Evolutionary conservation across 2,797 vertebrate species (phyloP).

Genomic region (Tinamus major): DNA sequence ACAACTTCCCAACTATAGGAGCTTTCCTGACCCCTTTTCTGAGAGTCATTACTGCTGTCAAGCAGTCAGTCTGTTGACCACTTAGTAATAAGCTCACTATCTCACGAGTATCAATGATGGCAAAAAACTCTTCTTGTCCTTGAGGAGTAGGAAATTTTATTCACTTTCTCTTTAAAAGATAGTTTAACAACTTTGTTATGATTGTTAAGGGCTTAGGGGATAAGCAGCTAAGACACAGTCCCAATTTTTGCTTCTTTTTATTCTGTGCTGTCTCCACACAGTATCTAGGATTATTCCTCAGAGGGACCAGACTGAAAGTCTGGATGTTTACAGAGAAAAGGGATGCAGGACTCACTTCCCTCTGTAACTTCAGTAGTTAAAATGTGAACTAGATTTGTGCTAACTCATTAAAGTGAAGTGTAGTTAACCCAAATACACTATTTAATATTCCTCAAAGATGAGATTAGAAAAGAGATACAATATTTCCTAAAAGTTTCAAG

Average conservation of each 20-base stretch:
- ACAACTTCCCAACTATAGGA: neutral
- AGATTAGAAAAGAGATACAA: neutral
- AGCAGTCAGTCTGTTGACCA: neutral
- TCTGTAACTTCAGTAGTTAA: neutral
- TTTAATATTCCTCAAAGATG: neutral
- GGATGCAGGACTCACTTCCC: fast-evolving
- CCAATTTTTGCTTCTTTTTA: neutral
- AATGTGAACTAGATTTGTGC: neutral
- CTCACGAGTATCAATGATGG: neutral
- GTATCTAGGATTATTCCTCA: neutral
- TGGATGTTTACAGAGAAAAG: neutral
- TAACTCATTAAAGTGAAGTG: neutral
- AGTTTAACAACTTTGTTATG: neutral
- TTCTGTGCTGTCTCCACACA: neutral
- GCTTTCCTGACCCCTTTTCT: neutral
- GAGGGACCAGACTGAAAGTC: neutral
- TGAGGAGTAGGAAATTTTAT: neutral
- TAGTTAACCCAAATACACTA: neutral
- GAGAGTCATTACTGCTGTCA: neutral
- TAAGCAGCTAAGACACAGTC: neutral
- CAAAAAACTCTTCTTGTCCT: neutral
- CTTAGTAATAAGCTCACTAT: neutral
- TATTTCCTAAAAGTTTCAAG: neutral
- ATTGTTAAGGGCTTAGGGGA: neutral
- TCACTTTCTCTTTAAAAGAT: neutral